phyloP scores from a whole-genome alignment of 2,888 invertebrate genomes.

The Pristionchus maxplancki region DNA sequence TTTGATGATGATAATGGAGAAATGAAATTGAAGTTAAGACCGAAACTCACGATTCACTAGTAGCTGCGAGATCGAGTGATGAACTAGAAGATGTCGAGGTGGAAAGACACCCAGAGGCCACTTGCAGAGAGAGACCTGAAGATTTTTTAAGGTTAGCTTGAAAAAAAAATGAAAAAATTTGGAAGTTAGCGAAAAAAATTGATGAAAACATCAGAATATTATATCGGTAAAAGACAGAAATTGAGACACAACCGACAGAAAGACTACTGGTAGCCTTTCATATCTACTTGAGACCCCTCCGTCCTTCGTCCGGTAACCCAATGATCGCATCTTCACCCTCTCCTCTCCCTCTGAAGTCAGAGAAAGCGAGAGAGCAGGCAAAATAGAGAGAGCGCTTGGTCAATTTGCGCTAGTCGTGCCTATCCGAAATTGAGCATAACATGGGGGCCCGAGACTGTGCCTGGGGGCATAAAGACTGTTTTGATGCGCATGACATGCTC shows the following conservation, averaged over 20 bases:
- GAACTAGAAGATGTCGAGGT: constrained; percentile 27
- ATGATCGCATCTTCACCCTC: background rate
- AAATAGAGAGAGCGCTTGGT: background rate
- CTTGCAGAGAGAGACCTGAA: constrained; percentile 49
- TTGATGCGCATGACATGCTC: background rate
- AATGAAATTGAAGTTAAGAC: background rate
- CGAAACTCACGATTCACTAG: constrained; percentile 32
- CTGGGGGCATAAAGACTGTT: background rate
- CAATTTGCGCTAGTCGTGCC: background rate
- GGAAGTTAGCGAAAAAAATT: no score
- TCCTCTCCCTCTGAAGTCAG: background rate
- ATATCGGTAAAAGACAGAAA: no score
- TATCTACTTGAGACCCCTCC: background rate
- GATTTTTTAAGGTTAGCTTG: background rate
- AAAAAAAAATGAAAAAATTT: no score
- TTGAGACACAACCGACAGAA: no score
- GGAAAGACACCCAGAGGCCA: constrained; percentile 40
- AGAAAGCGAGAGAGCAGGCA: background rate
- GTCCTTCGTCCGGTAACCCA: background rate
- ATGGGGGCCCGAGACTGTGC: background rate
- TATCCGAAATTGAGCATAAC: background rate
- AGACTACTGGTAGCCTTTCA: no score
- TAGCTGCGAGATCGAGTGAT: constrained; percentile 47
- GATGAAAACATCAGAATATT: no score
- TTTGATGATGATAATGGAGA: no score